Evolutionary conservation across 2,797 vertebrate species (phyloP).

Genomic region (Pristis pectinata): DNA sequence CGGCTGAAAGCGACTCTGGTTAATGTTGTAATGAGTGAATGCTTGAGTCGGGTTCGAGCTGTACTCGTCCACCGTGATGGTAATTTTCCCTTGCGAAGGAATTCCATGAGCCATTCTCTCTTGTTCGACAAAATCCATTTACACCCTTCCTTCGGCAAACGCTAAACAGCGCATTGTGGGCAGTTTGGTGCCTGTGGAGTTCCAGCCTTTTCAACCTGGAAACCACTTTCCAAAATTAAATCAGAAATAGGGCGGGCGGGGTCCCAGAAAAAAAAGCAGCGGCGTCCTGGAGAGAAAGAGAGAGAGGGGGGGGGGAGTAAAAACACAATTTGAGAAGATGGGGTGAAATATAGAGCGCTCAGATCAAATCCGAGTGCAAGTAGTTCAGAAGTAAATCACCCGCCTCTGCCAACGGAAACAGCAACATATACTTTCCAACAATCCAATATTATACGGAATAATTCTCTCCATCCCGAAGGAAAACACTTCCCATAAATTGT

Average conservation of each 20-base stretch:
- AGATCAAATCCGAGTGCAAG: not conserved
- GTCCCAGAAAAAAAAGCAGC: no score
- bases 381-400: not conserved
- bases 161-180: conserved; percentile 68
- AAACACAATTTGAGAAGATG: not conserved
- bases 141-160: conserved; percentile 72
- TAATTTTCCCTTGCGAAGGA: conserved; percentile 87
- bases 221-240: not conserved
- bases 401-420: not conserved
- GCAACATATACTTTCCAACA: not conserved
- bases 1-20: conserved; percentile 95
- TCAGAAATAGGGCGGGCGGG: not conserved
- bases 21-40: conserved; percentile 97
- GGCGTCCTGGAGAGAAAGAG: no score
- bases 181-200: not conserved
- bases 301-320: not conserved
- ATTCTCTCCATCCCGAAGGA: conserved; percentile 48
- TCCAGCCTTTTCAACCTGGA: conserved; percentile 19
- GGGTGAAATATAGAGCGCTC: not conserved
- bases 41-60: conserved; percentile 97
- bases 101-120: conserved; percentile 96
- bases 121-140: conserved; percentile 84
- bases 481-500: conserved; percentile 40
- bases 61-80: conserved; percentile 92
- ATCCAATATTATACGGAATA: conserved; percentile 36